Evolutionary conservation across 1,140 invertebrate species (phyloP).

Genomic region (Eurosta solidaginis): DNA sequence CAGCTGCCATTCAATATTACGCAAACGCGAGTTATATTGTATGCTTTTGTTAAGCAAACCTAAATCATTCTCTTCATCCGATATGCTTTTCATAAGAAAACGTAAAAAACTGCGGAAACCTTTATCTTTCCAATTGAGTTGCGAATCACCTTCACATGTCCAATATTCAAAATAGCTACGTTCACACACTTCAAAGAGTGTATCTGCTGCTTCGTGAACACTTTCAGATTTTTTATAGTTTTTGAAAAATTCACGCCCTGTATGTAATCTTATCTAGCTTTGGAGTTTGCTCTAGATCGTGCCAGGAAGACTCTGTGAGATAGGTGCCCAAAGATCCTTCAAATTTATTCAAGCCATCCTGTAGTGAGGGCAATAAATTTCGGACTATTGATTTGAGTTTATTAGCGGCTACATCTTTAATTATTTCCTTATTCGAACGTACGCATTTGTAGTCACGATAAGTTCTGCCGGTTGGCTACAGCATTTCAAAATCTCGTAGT

Average conservation of each 20-base stretch:
- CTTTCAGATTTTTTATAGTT: constrained; percentile 63
- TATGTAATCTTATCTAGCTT: constrained; percentile 35
- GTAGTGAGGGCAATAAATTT: background rate
- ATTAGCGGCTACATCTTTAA: constrained; percentile 27
- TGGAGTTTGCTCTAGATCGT: constrained; percentile 18
- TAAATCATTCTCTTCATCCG: constrained; percentile 41
- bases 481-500: constrained; percentile 60
- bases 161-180: constrained; percentile 61
- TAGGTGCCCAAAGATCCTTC: constrained; percentile 56
- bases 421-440: constrained; percentile 44
- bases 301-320: background rate
- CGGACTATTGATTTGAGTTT: background rate
- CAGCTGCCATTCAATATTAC: constrained; percentile 56
- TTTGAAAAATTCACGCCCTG: constrained; percentile 57
- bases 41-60: constrained; percentile 44
- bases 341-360: constrained; percentile 39
- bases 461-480: constrained; percentile 34
- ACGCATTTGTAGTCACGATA: constrained; percentile 42
- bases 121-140: constrained; percentile 65
- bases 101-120: constrained; percentile 65
- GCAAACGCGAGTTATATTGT: constrained; percentile 60
- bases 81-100: constrained; percentile 60
- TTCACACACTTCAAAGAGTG: constrained; percentile 65
- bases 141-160: constrained; percentile 65
- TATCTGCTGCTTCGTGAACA: constrained; percentile 63